These are phyloP conservation scores for Hexactinellida sp. DNA, from an alignment of 37 sponge, comb jelly and placozoan species.

Conservation along the genomic window DNA sequence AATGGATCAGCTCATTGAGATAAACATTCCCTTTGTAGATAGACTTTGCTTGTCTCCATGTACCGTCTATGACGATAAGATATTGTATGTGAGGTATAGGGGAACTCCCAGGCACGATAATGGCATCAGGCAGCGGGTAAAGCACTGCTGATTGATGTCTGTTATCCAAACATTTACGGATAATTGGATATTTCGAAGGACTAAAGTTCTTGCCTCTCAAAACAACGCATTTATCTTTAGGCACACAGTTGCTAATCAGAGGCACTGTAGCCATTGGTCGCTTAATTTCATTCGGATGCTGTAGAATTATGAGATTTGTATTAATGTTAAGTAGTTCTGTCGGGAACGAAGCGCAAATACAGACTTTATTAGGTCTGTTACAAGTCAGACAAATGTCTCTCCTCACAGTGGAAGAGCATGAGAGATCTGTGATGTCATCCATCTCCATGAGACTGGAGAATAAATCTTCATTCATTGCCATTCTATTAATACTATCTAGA, in stretches of 20 bases:
- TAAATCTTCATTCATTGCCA: conserved; percentile 10
- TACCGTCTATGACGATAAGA: conserved; percentile 67
- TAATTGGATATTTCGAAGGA: neutral
- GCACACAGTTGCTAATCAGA: conserved; percentile 33
- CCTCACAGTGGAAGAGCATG: neutral
- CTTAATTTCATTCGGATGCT: conserved; percentile 63
- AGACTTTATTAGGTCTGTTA: conserved; percentile 53
- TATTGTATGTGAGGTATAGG: neutral
- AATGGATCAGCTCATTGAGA: conserved; percentile 30
- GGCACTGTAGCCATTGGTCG: conserved; percentile 50
- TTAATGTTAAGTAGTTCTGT: conserved; percentile 24
- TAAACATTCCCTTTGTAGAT: conserved; percentile 37
- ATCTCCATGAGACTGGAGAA: neutral
- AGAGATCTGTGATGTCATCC: neutral
- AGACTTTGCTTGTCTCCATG: conserved; percentile 57
- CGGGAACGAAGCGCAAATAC: conserved; percentile 59
- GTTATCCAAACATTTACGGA: neutral
- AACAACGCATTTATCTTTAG: conserved; percentile 26
- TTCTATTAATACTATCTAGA: neutral
- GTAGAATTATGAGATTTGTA: conserved; percentile 46
- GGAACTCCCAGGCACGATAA: neutral
- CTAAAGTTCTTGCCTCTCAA: conserved; percentile 43
- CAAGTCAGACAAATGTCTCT: neutral
- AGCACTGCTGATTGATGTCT: neutral
- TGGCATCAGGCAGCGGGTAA: neutral